Percentiles rank a stretch among this genome's conserved stretches.
phyloP scores from a whole-genome alignment of 2,888 invertebrate genomes.

The Arenicola marina region DNA sequence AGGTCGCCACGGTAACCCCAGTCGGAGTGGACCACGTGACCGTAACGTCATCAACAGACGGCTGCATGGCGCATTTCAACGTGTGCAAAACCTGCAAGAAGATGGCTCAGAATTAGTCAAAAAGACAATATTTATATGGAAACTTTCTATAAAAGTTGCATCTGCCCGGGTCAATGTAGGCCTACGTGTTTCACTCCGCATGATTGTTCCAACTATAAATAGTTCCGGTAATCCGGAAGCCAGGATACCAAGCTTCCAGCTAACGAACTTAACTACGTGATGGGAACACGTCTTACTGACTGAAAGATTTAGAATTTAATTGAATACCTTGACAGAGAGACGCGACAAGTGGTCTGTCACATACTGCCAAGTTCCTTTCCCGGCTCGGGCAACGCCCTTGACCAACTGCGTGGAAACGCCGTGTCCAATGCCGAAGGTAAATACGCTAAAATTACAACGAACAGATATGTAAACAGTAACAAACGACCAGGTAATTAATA shows the following conservation, averaged over 20 bases:
- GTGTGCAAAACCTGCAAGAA: neutral
- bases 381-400: constrained; percentile 7
- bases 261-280: too few species aligned
- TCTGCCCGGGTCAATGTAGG: too few species aligned
- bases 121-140: too few species aligned
- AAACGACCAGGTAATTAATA: too few species aligned
- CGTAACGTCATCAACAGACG: neutral
- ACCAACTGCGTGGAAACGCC: constrained; percentile 34
- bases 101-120: too few species aligned
- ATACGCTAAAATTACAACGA: constrained; percentile 31
- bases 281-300: too few species aligned
- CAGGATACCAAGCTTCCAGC: too few species aligned
- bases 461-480: too few species aligned
- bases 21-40: neutral
- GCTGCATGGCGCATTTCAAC: constrained; percentile 4
- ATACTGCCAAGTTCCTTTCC: constrained; percentile 3
- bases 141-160: too few species aligned
- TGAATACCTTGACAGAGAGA: neutral
- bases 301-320: neutral
- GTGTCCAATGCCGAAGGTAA: constrained; percentile 52
- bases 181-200: neutral
- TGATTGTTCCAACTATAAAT: neutral
- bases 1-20: neutral
- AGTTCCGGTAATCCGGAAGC: neutral
- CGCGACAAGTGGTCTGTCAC: neutral